A percentile compares a stretch with the other conserved stretches of the same genome.
Evolutionary conservation across 2,888 invertebrate species (phyloP).

Genomic region (Cetonia aurata): DNA sequence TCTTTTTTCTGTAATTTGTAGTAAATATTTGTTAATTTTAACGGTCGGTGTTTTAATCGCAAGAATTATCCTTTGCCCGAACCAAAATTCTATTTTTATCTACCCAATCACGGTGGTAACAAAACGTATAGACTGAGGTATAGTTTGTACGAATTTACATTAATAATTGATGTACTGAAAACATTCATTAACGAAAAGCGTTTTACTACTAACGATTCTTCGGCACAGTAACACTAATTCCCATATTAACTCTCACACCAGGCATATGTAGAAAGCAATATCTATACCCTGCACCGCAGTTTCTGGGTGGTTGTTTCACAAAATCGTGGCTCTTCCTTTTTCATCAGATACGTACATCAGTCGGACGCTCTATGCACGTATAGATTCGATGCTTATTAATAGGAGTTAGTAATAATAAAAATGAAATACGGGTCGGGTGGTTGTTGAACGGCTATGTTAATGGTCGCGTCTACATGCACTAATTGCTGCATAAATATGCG

Average conservation of each 20-base stretch:
- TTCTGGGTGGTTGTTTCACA: too few relatives aligned
- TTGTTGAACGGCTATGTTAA: conserved; percentile 54
- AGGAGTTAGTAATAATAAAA: conserved; percentile 47
- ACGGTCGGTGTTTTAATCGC: too few relatives aligned
- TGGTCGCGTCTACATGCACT: conserved; percentile 58
- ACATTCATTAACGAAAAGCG: too few relatives aligned
- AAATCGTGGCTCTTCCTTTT: conserved; percentile 1
- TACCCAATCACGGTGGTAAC: too few relatives aligned
- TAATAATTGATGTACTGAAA: too few relatives aligned
- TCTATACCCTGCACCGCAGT: not conserved
- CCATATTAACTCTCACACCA: conserved; percentile 2
- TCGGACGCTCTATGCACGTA: conserved; percentile 28
- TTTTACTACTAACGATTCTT: too few relatives aligned
- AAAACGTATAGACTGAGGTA: too few relatives aligned
- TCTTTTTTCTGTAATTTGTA: too few relatives aligned
- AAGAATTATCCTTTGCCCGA: too few relatives aligned
- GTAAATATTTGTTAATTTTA: too few relatives aligned
- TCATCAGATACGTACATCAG: conserved; percentile 10
- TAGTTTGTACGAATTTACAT: too few relatives aligned
- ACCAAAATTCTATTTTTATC: too few relatives aligned
- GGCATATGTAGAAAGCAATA: not conserved
- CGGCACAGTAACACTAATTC: not conserved
- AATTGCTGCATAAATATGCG: conserved; percentile 63
- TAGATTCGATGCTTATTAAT: conserved; percentile 39
- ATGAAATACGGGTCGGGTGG: conserved; percentile 45